Evolutionary conservation across 2,888 invertebrate species (phyloP), one percentile per base, ranked within the genome.

Genomic region (Megaustenia siamemsis): DNA sequence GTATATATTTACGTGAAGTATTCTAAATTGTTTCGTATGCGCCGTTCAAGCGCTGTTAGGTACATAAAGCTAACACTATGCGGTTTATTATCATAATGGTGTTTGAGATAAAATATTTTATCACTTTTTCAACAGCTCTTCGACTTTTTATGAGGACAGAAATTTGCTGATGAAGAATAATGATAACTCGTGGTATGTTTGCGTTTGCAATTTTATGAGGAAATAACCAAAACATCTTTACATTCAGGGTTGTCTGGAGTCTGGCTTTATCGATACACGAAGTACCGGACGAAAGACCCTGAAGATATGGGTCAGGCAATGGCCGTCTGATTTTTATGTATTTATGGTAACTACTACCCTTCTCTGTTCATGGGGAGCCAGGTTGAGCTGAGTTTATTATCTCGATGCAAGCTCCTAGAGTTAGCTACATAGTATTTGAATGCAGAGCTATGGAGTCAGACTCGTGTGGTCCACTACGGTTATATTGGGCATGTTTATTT

Each of bases 281-380:
- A 78, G 78, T 78, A 63, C 60, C 24, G 78, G 66, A 78, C 45
- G 32, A 78, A 78, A 78, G 43, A 43, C 15, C 63, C 63, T 66
- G 66, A 43, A 60, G 66, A 78, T 78, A 24, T 63, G 45, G 78
- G 78, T 66, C 78, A 78, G 38, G n/a, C 40, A 78, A 15, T 78
- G 78, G 43, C 66, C 78, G 78, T 66, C 78, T 43, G 78, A 78
- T 66, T 60, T n/a, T 78, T 78, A 78, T 78, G 78, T 53, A 45
- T 78, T 60, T 66, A 60, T 78, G 78, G 78, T 78, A 78, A 60
- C 78, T 40, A 63, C 40, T 66, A 12, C 78, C 28, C 43, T 63
- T 66, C 66, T 78, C 78, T 66, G 66, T 18, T n/a, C 18, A 18
- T 45, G 45, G 32, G 32, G 49, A 49, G 32, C 15, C 49, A 8